phyloP scores from a whole-genome alignment of 2,888 invertebrate genomes.

The Philonicus albiceps region DNA sequence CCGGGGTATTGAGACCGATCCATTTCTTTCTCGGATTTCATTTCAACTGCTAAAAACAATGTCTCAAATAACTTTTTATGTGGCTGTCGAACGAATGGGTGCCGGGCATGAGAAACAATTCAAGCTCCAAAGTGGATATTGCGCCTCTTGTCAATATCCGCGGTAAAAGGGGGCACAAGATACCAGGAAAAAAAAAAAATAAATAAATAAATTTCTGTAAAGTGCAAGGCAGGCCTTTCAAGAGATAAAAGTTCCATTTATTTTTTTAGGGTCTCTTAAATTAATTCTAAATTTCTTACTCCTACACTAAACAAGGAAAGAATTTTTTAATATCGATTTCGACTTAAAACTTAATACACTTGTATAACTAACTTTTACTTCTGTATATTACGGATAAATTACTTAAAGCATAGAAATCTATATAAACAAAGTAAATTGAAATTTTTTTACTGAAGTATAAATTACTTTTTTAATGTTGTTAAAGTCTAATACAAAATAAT shows the following conservation, averaged over 20 bases:
- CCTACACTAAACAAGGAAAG: too few relatives aligned
- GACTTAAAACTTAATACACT: neutral
- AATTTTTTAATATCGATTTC: neutral
- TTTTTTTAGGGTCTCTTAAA: neutral
- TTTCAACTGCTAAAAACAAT: conserved; percentile 11
- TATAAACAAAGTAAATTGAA: too few relatives aligned
- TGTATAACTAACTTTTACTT: too few relatives aligned
- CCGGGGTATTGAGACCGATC: neutral
- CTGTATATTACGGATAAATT: too few relatives aligned
- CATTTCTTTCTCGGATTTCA: conserved; percentile 4
- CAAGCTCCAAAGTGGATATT: neutral
- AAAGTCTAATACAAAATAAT: too few relatives aligned
- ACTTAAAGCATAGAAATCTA: too few relatives aligned
- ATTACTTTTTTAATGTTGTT: too few relatives aligned
- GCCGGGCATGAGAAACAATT: neutral
- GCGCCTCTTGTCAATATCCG: neutral
- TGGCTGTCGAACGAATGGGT: neutral
- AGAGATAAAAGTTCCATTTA: neutral
- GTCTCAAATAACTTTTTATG: conserved; percentile 27
- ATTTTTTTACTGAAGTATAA: too few relatives aligned
- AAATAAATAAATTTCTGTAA: neutral
- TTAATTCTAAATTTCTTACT: neutral
- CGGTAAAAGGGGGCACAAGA: neutral
- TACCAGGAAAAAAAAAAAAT: neutral
- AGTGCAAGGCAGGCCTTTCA: neutral